Evolutionary conservation across 1,140 invertebrate species (phyloP), one percentile per base, ranked within the genome.

Genomic region (Antheraea pernyi): DNA sequence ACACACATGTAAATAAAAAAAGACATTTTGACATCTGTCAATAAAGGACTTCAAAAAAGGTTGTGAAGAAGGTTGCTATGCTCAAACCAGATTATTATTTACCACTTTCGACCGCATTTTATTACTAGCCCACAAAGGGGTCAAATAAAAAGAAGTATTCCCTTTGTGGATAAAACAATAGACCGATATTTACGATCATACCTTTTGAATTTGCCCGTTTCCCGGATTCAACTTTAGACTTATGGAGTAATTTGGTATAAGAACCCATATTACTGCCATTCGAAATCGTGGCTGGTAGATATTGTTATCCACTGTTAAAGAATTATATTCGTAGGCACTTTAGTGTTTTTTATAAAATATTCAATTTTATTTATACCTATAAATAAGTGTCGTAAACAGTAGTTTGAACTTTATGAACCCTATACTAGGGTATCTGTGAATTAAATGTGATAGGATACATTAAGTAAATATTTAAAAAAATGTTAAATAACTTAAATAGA

Each of bases 71-170:
- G n/a, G n/a, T n/a, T n/a, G n/a, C n/a, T n/a, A 73, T 67, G 42
- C 53, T 65, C 67, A 67, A 74, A 77, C 75, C 74, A 75, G 70
- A 75, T 76, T 79, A 76, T 79, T 76, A 70, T 79, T 76, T 74
- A 75, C 70, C 72, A 74, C 74, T 75, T 74, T 70, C 69, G 65
- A 68, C 70, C 75, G 69, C 72, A 68, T 74, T 76, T 79, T 76
- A 78, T 78, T 75, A 73, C 72, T 72, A 70, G 69, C 74, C 68
- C 77, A 70, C 69, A 79, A 74, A 69, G 75, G 75, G 75, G 75
- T 77, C 78, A 79, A 70, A 74, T 74, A 73, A 75, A 77, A 76
- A 79, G 69, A 77, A 75, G 71, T 75, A 59, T 74, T 72, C 66
- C 63, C 71, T 69, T 75, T 75, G 75, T 75, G 70, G 62, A 67